phyloP scores from a whole-genome alignment of 2,797 vertebrate species.

The Lemur catta region DNA sequence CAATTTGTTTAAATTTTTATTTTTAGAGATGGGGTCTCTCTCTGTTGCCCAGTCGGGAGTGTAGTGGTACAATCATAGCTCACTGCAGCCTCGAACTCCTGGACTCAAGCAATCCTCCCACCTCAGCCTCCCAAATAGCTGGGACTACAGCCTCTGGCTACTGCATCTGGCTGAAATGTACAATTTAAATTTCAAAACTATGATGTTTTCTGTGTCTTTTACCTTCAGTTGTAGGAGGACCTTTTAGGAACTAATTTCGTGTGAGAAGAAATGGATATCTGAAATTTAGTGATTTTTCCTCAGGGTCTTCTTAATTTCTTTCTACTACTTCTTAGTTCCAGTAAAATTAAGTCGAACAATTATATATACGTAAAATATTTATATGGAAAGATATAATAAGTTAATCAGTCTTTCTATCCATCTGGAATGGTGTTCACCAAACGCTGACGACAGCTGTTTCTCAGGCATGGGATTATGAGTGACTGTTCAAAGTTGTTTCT shows the following conservation, averaged over 20 bases:
- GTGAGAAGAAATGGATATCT: not conserved
- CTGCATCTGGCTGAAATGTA: too few species aligned
- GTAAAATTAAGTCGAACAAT: constrained; percentile 20
- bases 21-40: too few species aligned
- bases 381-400: not conserved
- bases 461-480: not conserved
- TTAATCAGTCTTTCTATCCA: not conserved
- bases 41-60: too few species aligned
- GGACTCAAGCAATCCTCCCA: too few species aligned
- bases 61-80: too few species aligned
- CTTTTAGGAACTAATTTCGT: not conserved
- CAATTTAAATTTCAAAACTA: not conserved
- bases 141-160: too few species aligned
- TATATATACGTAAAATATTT: not conserved
- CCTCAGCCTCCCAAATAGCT: too few species aligned
- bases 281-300: not conserved
- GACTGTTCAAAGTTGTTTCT: not conserved
- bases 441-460: not conserved
- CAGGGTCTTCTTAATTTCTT: not conserved
- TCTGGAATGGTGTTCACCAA: not conserved
- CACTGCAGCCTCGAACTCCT: too few species aligned
- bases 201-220: not conserved
- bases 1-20: not conserved
- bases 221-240: not conserved
- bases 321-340: not conserved